Base-by-base conservation (phyloP, 2,113 vertebrate genomes). In the Microcebus griseorufus region DNA sequence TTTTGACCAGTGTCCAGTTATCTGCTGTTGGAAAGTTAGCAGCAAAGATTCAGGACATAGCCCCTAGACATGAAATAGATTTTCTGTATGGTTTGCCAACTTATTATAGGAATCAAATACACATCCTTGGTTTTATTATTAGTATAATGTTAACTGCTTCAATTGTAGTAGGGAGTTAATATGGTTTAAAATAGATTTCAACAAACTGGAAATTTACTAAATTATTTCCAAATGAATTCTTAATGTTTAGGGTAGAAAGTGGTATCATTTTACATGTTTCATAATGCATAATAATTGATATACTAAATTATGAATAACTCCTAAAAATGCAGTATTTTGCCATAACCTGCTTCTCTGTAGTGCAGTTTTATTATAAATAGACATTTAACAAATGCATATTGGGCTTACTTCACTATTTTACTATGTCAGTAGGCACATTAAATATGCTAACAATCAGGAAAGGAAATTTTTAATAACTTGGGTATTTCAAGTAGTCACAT, bases 141-240 rank as follows among this genome's bases (percentile, higher is more conserved):
- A 94, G 18, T 42, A 75, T 60, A 72, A 20, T 64, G 16, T 42
- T 78, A 93, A 83, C 12, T 90, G n/a, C 4, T 87, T 84, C 22
- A 73, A 29, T 27, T 70, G 0, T 84, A 8, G 32, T 87, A 65
- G 88, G 65, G 25, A 93, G 27, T 48, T 93, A 85, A 67, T 18
- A 25, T 78, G 17, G 7, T 81, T 93, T 92, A 16, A 92, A 67
- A 78, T 39, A 84, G 4, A 60, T 75, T 80, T 76, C 18, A 79
- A 2, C 64, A 81, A 64, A 58, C 32, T 72, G n/a, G 22, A 39
- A 42, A 96, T 42, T 73, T 55, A 64, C 34, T 90, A 86, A 58
- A 72, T 88, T 93, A 22, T 92, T 93, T 81, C 18, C 34, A 62
- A 76, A 92, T 80, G 11, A 93, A 92, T 73, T 96, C 5, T 75